Evolutionary conservation across 2,113 vertebrate genomes (phyloP), one percentile per base, ranked within the genome.

Genomic region (Ifrita kowaldi): DNA sequence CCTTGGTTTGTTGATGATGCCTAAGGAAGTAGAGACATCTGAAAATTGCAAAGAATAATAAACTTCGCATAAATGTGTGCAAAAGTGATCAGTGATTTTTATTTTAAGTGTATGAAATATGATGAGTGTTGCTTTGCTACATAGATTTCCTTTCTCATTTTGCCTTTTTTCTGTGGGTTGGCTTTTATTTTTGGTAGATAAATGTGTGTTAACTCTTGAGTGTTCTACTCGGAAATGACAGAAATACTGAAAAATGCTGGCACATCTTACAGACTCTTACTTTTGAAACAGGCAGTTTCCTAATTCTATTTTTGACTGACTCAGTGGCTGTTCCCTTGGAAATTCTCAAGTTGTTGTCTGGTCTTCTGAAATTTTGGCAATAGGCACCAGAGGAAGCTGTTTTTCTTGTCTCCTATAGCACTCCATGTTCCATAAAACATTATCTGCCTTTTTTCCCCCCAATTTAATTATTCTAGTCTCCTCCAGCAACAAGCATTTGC

Each of bases 321-420:
- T 96, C 75, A 47, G 87, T 96, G 93, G 68, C 90, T 94, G 92
- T 93, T 95, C 95, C 95, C 95, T 94, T 96, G 95, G 93, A 96
- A 93, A 90, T 96, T 56, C 64, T 84, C 21, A 63, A 95, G 77
- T 90, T 94, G 91, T 96, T 96, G 94, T 96, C 92, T 94, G 64
- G 50, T 88, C 82, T 80, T 88, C 68, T 64, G 59, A 88, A 94
- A 84, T 90, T 89, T 84, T 94, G 96, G 95, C 96, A 96, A 56
- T 37, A 90, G 47, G 49, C 87, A 90, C 50, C 56, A 81, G 77
- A 81, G 76, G 76, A 96, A 96, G 85, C 88, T 94, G 88, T 77
- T 95, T 93, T 94, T 85, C 94, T 91, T 82, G 73, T 92, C 85
- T 94, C 23, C 33, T 83, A 0, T 47, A 67, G 82, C 53, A 83